Evolutionary conservation across 2,888 invertebrate species (phyloP).

Genomic region (Cinara cedri): DNA sequence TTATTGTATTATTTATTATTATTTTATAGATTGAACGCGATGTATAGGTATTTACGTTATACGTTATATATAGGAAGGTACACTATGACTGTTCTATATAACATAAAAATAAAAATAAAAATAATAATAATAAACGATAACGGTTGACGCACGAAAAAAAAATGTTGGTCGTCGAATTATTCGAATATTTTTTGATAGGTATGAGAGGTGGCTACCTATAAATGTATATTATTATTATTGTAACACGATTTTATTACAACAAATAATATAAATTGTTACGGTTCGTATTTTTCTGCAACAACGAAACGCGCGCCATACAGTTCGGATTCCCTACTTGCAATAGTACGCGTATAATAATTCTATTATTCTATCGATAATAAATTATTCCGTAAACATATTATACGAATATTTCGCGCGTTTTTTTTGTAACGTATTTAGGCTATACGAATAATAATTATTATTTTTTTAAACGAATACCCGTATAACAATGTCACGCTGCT

Average conservation of each 20-base stretch:
- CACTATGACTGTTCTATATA: too few species aligned
- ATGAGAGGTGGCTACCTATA: too few species aligned
- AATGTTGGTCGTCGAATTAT: background rate
- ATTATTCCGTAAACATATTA: background rate
- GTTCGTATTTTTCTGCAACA: background rate
- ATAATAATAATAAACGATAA: constrained; percentile 15
- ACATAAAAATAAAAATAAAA: too few species aligned
- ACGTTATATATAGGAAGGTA: too few species aligned
- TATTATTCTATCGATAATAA: background rate
- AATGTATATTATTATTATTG: too few species aligned
- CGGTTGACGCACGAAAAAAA: background rate
- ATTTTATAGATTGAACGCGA: background rate
- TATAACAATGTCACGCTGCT: too few species aligned
- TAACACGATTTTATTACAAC: too few species aligned
- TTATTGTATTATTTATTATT: background rate
- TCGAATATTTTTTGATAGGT: constrained; percentile 9
- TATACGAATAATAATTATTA: constrained; percentile 42
- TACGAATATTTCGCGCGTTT: constrained; percentile 32
- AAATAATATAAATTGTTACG: too few species aligned
- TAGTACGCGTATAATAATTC: constrained; percentile 3
- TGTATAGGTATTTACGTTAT: too few species aligned
- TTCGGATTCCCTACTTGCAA: too few species aligned
- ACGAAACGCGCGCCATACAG: background rate
- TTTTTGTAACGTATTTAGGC: too few species aligned
- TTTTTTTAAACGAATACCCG: too few species aligned